A percentile compares a stretch with the other conserved stretches of the same genome.
Evolutionary conservation across 2,797 vertebrate genomes (phyloP).

Genomic region (Lithobates pipiens): DNA sequence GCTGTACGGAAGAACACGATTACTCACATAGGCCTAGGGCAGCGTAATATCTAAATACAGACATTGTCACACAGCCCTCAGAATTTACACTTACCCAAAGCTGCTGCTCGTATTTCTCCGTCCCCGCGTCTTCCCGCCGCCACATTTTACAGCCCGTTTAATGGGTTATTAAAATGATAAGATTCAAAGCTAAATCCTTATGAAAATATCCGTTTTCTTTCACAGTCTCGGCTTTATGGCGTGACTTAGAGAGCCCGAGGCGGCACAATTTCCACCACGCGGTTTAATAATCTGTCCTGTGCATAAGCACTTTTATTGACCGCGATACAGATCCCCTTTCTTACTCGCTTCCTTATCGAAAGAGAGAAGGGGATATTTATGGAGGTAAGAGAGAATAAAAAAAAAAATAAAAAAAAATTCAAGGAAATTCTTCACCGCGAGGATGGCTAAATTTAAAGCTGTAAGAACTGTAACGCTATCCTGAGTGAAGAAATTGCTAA

Average conservation of each 20-base stretch:
- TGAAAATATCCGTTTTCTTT: conserved; percentile 14
- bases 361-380: conserved; percentile 7
- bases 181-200: conserved; percentile 17
- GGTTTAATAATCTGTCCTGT: conserved; percentile 7
- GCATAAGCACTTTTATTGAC: conserved; percentile 42
- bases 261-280: not conserved
- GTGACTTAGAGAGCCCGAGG: not conserved
- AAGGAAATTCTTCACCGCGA: not conserved
- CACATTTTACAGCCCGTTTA: conserved; percentile 3
- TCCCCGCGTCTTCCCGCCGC: not conserved
- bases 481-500: no score
- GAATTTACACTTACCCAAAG: no score
- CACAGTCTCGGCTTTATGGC: not conserved
- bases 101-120: not conserved
- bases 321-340: conserved; percentile 14
- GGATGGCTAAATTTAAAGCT: not conserved
- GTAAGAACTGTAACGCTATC: no score
- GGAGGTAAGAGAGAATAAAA: not conserved
- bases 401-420: not conserved
- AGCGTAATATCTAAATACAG: no score
- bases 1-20: no score
- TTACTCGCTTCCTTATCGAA: conserved; percentile 13
- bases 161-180: not conserved
- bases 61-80: no score
- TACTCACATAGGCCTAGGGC: no score